Base-by-base conservation (phyloP, 64 coral and sea anemone species). In the Actinia tenebrosa region DNA sequence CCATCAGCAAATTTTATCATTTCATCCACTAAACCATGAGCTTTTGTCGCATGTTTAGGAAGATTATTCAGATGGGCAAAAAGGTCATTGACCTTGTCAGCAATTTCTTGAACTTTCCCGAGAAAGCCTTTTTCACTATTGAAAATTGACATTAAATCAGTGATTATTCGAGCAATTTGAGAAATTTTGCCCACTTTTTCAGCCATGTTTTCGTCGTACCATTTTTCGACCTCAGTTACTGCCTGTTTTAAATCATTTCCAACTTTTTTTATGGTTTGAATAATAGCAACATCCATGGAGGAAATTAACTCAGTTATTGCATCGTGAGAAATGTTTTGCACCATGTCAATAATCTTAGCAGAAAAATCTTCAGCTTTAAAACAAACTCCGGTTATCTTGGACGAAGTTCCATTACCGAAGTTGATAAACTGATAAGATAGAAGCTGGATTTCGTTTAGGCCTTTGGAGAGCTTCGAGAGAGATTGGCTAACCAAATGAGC, bases 61-160 rank as follows among this genome's bases (percentile, higher is more conserved):
- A 94, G 55, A 59, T 94, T 91, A 68, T n/a, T 80, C 18, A 94
- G 56, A 44, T 91, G 85, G 5, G 60, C 55, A 30, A 94, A 69
- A 4, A 88, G 71, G 26, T 94, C 82, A 23, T 94, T 94, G 47
- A 94, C 58, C 43, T 84, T 84, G 18, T 78, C 86, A 56, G 93
- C 93, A 47, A 91, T 86, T 60, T 94, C 84, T 17, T 64, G 81
- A 15, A 91, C 93, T 17, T 83, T 83, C 52, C 89, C 82, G 11
- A 94, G 53, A 64, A 94, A 94, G 7, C 93, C 93, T 84, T 94
- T 94, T 14, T 91, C 79, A 3, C 89, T 94, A 52, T 91, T 91
- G 44, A 94, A 77, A 71, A 94, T 71, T 80, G 93, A 94, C n/a
- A 91, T 84, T 59, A 94, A 71, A 46, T 94, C 93, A 27, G 93